A percentile compares a stretch with the other conserved stretches of the same genome.
Conservation (phyloP, 2,797 vertebrate species). For the Decapterus maruadsi region DNA sequence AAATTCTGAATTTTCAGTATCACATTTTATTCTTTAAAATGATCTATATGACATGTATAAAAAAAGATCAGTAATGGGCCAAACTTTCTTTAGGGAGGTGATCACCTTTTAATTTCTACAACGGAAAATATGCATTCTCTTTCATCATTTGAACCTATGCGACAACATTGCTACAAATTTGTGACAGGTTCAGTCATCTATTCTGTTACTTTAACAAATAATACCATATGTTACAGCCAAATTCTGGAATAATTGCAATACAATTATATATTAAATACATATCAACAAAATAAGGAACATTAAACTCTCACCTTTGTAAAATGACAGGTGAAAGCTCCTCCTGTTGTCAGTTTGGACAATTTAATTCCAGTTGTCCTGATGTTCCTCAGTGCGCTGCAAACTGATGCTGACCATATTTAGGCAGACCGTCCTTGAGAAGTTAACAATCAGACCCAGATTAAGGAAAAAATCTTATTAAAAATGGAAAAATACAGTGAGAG, state of each 20-base stretch:
- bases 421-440: slow-evolving; percentile 40
- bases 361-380: slow-evolving; percentile 71
- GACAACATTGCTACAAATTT: background rate
- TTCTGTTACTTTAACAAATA: background rate
- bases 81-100: background rate
- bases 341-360: slow-evolving; percentile 32
- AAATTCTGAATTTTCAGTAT: background rate
- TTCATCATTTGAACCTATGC: background rate
- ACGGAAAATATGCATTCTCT: background rate
- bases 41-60: no score
- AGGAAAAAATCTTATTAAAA: slow-evolving; percentile 5
- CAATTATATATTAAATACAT: background rate
- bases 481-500: background rate
- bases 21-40: background rate
- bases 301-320: slow-evolving; percentile 69
- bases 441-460: slow-evolving; percentile 22
- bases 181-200: background rate
- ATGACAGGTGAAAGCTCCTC: slow-evolving; percentile 25
- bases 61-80: background rate
- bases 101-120: background rate
- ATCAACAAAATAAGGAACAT: background rate
- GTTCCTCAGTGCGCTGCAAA: slow-evolving; percentile 47
- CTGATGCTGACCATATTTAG: slow-evolving; percentile 70
- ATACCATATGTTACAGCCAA: background rate
- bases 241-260: background rate